phyloP scores from a whole-genome alignment of 2,888 invertebrate species.

The Drosophila greeni region DNA sequence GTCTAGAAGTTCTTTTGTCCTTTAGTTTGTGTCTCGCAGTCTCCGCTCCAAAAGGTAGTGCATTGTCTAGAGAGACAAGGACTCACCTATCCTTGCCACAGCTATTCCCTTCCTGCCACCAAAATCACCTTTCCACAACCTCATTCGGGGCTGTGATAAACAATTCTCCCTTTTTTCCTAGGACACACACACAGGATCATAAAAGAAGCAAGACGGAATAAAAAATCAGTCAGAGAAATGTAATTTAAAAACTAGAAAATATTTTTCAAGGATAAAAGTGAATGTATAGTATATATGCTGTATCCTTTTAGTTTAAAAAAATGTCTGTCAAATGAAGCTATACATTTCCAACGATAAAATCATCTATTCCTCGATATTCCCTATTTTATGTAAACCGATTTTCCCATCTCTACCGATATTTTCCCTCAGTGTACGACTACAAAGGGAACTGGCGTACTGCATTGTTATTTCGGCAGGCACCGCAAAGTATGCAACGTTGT shows the following conservation, averaged over 20 bases:
- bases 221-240: constrained; percentile 8
- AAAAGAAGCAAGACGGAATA: constrained; percentile 10
- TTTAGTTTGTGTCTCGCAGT: constrained; percentile 3
- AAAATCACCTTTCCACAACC: constrained; percentile 16
- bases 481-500: constrained; percentile 68
- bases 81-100: constrained; percentile 9
- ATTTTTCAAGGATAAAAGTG: neutral
- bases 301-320: neutral
- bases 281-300: neutral
- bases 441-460: constrained; percentile 16
- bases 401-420: neutral
- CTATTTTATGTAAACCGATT: neutral
- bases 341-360: too few species aligned
- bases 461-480: constrained; percentile 55
- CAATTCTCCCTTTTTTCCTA: constrained; percentile 13
- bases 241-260: neutral
- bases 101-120: neutral
- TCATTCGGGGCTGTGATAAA: constrained; percentile 10
- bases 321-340: neutral
- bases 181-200: constrained; percentile 10
- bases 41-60: constrained; percentile 2
- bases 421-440: neutral
- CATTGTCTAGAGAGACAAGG: constrained; percentile 25
- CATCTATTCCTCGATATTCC: too few species aligned
- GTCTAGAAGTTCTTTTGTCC: constrained; percentile 28